A percentile compares a stretch with the other conserved stretches of the same genome.
These are phyloP conservation scores for Paramacrobiotus metropolitanus DNA, from an alignment of 1,140 invertebrate genomes.

Conservation along the genomic window DNA sequence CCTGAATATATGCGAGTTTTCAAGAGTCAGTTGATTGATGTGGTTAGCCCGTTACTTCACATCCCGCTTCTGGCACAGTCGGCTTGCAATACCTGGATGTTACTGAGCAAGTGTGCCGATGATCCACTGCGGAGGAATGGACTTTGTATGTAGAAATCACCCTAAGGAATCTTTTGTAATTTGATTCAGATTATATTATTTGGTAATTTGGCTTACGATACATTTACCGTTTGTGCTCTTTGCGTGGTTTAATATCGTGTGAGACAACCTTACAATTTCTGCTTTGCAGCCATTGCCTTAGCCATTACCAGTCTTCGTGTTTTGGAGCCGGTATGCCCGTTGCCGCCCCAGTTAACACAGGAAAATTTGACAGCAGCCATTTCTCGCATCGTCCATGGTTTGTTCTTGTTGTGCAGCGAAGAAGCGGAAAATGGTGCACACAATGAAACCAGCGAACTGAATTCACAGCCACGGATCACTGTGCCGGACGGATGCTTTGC, in stretches of 20 bases:
- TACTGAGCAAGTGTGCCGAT: neutral
- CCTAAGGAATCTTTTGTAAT: neutral
- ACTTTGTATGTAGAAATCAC: neutral
- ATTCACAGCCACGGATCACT: neutral
- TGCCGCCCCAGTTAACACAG: constrained; percentile 41
- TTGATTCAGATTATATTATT: neutral
- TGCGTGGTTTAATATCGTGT: neutral
- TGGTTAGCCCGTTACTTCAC: neutral
- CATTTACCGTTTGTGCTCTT: neutral
- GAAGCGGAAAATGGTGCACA: neutral
- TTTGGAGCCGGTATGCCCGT: constrained; percentile 47
- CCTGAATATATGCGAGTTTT: neutral
- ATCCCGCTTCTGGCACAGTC: neutral
- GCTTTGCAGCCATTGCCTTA: neutral
- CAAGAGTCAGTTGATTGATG: neutral
- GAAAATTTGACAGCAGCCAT: neutral
- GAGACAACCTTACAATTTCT: neutral
- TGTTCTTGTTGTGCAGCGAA: neutral
- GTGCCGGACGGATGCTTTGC: neutral
- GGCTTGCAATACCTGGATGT: neutral
- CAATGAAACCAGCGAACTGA: neutral
- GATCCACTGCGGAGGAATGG: neutral
- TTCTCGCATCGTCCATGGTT: neutral
- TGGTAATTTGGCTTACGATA: neutral
- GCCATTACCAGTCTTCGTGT: constrained; percentile 32